These are phyloP conservation scores for Anolis sagrei DNA, from an alignment of 2,113 vertebrate species.

Conservation along the genomic window DNA sequence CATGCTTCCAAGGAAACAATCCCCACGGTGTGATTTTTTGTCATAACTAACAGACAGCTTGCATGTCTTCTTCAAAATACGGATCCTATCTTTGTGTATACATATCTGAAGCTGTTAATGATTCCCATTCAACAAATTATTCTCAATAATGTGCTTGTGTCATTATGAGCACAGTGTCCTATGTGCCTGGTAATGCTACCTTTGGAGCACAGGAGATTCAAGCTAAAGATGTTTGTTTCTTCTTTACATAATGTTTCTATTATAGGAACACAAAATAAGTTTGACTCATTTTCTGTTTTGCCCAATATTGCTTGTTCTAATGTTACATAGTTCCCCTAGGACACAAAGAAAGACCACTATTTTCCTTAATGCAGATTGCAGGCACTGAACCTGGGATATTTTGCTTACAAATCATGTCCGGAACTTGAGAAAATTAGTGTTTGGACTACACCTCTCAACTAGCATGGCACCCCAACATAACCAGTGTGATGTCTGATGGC, in stretches of 20 bases:
- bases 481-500: no score
- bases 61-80: constrained; percentile 39
- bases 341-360: not conserved
- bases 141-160: constrained; percentile 48
- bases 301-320: not conserved
- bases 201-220: constrained; percentile 8
- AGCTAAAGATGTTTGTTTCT: not conserved
- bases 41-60: not conserved
- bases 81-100: not conserved
- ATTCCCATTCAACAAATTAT: constrained; percentile 47
- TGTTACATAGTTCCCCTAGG: not conserved
- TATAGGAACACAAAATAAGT: not conserved
- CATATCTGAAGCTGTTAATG: constrained; percentile 12
- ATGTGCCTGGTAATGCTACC: constrained; percentile 12
- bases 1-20: constrained; percentile 31
- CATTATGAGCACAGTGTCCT: not conserved
- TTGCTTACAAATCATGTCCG: no score
- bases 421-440: no score
- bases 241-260: not conserved
- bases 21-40: constrained; percentile 22
- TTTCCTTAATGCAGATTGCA: not conserved
- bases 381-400: not conserved
- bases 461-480: no score
- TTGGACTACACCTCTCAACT: not conserved
- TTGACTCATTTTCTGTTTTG: not conserved